Evolutionary conservation across 2,113 vertebrate genomes (phyloP).

Genomic region (Eidolon helvum): DNA sequence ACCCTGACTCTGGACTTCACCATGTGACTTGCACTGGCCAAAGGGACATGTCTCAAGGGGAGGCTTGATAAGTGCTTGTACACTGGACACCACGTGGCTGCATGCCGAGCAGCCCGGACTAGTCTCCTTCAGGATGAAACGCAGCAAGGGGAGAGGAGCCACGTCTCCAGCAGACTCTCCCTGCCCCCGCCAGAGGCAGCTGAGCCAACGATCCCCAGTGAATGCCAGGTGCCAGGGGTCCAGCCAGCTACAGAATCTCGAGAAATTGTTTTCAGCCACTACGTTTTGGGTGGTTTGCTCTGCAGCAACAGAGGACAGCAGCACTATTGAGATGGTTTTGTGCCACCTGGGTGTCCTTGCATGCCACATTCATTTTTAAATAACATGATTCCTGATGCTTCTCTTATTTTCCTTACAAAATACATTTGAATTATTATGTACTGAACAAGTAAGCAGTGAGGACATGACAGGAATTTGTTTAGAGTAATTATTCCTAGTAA

Average conservation of each 20-base stretch:
- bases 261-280: not conserved
- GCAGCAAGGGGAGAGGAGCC: not conserved
- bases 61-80: not conserved
- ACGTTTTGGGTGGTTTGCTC: not conserved
- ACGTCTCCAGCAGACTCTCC: not conserved
- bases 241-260: not conserved
- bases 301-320: not conserved
- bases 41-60: not conserved
- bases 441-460: not conserved
- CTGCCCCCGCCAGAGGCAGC: not conserved
- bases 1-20: not conserved
- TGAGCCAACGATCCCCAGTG: not conserved
- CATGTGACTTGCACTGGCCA: not conserved
- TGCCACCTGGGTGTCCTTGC: not conserved
- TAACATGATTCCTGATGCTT: not conserved
- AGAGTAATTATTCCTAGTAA: not conserved
- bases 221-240: not conserved
- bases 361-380: not conserved
- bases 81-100: rapidly evolving
- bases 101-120: not conserved
- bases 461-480: not conserved
- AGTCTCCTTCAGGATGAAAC: not conserved
- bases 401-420: not conserved
- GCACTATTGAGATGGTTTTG: not conserved
- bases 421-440: not conserved